phyloP scores from a whole-genome alignment of 2,113 vertebrate genomes.

The Danio rerio region GRCz12tu NC_133184.1:3313001-3313500 shows the following conservation, averaged over 20 bases:
- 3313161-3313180: not conserved
- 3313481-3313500: too few species aligned
- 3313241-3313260: conserved; percentile 97
- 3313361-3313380: not conserved
- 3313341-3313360: conserved; percentile 14
- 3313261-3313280: conserved; percentile 97
- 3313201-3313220: not conserved
- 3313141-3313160: not conserved
- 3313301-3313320: conserved; percentile 89
- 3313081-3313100: too few species aligned
- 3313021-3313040: too few species aligned
- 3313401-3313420: too few species aligned
- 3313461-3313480: too few species aligned
- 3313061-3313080: conserved; percentile 5
- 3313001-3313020: too few species aligned
- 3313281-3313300: conserved; percentile 96
- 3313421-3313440: too few species aligned
- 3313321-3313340: conserved; percentile 98
- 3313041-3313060: not conserved
- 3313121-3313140: conserved; percentile 19
- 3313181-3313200: not conserved
- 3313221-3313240: conserved; percentile 90
- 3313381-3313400: too few species aligned
- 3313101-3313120: not conserved
- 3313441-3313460: too few species aligned